Conservation (phyloP, 2,797 vertebrate genomes). For the Otus scops region DNA sequence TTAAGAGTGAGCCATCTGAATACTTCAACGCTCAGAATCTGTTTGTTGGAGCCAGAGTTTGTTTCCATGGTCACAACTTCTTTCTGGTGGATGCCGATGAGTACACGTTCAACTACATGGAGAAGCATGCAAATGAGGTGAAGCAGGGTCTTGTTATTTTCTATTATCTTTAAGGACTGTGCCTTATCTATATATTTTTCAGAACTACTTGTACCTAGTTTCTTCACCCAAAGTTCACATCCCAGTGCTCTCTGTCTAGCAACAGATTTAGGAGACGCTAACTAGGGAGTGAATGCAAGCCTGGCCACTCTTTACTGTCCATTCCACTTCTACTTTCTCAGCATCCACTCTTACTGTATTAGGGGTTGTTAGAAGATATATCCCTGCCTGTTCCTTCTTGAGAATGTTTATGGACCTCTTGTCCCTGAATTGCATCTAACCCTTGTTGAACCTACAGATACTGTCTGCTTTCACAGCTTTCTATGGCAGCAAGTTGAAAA, state of each 20-base stretch:
- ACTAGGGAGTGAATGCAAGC: neutral
- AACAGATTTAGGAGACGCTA: neutral
- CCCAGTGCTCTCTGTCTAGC: neutral
- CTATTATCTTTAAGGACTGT: neutral
- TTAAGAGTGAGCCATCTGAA: constrained; percentile 84
- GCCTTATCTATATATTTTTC: constrained; percentile 3
- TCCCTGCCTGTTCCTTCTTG: neutral
- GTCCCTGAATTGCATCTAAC: neutral
- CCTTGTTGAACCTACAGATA: neutral
- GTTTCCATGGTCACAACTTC: constrained; percentile 82
- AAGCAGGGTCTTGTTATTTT: constrained; percentile 29
- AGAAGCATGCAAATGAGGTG: constrained; percentile 87
- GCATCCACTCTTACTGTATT: neutral
- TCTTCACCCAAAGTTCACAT: constrained; percentile 10
- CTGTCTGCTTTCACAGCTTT: neutral
- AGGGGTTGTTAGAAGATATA: neutral
- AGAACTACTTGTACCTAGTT: constrained; percentile 24
- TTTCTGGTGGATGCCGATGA: constrained; percentile 86
- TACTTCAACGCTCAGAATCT: constrained; percentile 85
- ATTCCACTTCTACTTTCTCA: neutral
- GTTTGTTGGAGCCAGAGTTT: constrained; percentile 84
- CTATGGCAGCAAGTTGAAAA: neutral
- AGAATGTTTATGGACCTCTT: neutral
- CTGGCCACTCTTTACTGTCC: neutral
- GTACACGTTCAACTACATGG: constrained; percentile 90